Base-by-base conservation (phyloP, 2,113 vertebrate genomes). In the Misgurnus mizolepis region DNA sequence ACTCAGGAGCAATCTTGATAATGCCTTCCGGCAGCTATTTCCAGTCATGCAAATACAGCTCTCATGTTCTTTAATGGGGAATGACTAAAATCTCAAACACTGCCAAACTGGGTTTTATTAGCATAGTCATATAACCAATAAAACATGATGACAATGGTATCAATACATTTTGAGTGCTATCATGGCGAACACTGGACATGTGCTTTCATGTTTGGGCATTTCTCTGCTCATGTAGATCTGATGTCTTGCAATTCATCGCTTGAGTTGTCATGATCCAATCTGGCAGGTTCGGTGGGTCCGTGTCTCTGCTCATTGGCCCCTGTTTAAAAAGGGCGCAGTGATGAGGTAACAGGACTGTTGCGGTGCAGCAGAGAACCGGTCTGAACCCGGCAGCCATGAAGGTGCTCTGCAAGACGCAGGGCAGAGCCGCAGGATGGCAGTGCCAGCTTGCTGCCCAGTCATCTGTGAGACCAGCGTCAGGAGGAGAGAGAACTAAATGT, bases 401-500 rank as follows among this genome's bases (percentile, higher is more conserved):
- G 70, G 79, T 58, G 70, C 18, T 67, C 41, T 18, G 9, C 56
- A 47, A 67, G 15, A 67, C 67, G 40, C 40, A 53, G 70, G 65
- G 70, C 18, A 73, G 53, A 65, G 47, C 40, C 22, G 53, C 56
- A 71, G 55, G 79, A 71, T 72, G 27, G 22, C 58, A 70, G n/a
- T 65, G 50, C 49, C 61, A 74, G 79, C 62, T 62, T 79, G 27
- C 56, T 62, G 56, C 56, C 58, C 27, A 69, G 67, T 70, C 53
- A 65, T 68, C 34, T 67, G 40, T 22, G 67, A 71, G 67, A 49
- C 56, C 43, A 49, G 27, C 56, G 34, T 53, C 67, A 53, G 50
- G 39, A 67, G 50, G 62, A n/a, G 64, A 56, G 67, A 62, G 56
- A 50, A 47, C 7, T 11, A 43, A 58, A 41, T 67, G 68, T 67